These are phyloP conservation scores for Penaeus vannamei DNA, from an alignment of 1,140 invertebrate species.

Conservation along the genomic window DNA sequence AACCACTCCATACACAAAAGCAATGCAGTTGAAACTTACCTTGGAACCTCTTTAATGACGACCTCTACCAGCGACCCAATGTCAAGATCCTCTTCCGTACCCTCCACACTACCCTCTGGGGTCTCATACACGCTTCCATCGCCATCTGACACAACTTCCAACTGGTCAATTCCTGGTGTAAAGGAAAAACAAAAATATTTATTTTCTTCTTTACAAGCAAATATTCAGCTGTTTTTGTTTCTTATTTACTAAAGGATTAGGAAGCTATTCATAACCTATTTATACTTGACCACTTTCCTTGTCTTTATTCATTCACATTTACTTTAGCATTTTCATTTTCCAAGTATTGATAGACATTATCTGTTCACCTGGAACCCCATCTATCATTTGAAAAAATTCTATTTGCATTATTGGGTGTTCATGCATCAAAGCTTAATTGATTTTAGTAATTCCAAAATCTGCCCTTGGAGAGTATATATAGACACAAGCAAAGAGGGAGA, in stretches of 20 bases:
- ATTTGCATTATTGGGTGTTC: no score
- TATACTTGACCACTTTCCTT: neutral
- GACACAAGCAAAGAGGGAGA: no score
- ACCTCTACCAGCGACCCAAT: constrained; percentile 74
- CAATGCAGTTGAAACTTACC: constrained; percentile 68
- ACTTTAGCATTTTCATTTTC: no score
- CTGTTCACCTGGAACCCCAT: neutral
- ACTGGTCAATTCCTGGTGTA: constrained; percentile 59
- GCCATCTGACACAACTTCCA: constrained; percentile 65
- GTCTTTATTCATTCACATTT: no score
- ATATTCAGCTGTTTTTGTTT: neutral
- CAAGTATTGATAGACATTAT: neutral
- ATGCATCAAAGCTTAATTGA: no score
- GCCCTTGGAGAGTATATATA: no score
- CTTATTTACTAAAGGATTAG: neutral
- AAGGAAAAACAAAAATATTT: neutral
- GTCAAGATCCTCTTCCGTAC: constrained; percentile 70
- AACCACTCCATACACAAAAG: no score
- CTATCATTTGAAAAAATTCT: no score
- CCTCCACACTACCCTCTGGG: constrained; percentile 55
- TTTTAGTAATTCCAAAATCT: no score
- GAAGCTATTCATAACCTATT: neutral
- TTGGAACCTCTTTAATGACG: constrained; percentile 70
- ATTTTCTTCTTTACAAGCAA: neutral
- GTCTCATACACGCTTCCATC: constrained; percentile 63